Base-by-base conservation (phyloP, 2,888 invertebrate species). In the Anaspis maculata region DNA sequence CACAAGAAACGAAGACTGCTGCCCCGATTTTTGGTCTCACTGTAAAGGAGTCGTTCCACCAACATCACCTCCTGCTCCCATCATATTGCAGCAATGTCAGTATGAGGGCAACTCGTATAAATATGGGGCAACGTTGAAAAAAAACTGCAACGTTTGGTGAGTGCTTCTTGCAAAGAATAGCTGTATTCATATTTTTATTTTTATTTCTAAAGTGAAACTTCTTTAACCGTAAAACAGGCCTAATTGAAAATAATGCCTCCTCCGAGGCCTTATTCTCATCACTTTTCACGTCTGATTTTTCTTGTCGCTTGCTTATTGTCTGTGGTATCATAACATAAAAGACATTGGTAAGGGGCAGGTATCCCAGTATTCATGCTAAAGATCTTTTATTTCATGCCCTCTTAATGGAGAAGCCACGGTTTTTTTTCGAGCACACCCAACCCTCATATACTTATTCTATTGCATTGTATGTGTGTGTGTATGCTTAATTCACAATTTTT, bases 11-110 rank as follows among this genome's bases (percentile, higher is more conserved):
- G 79, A 80, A 47, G 95, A 95, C 61, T 96, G 95, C 61, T 96
- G 95, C 56, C 95, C 95, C 0, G 96, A 96, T 65, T 96, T 82
- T 61, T 76, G 74, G 61, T 69, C 74, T 1, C 76, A 77, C 41
- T 96, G 95, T 56, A 68, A 67, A 45, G 76, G 77, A 5, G 52
- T 59, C n/a, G 23, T 15, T 29, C 40, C 43, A 13, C 39, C 41
- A 11, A 5, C 24, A 5, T 10, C 36, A 3, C 19, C 15, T 9
- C 11, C 25, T 21, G 9, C 24, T 10, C 4, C 24, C 9, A 14
- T 26, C 38, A 9, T 45, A 32, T 42, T 61, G 36, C 37, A 50
- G 57, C 62, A 62, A 2, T 81, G 86, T 57, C 51, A 51, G 13
- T 67, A 73, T 48, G 68, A 73, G 5, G 75, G 75, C 5, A 56